Evolutionary conservation across 2,113 vertebrate genomes (phyloP).

Genomic region (Rutilus rutilus): DNA sequence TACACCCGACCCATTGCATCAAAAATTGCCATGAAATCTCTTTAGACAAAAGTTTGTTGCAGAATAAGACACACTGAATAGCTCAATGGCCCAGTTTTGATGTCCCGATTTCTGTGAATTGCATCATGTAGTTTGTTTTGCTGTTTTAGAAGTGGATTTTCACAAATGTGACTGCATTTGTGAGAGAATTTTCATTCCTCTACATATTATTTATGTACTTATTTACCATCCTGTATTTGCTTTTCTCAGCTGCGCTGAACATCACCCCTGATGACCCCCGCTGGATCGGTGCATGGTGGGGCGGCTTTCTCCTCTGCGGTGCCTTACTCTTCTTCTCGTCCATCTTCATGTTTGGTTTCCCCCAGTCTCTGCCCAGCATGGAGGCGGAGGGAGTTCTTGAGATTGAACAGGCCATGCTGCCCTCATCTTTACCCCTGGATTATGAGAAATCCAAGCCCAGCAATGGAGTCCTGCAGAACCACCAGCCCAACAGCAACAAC

Average conservation of each 20-base stretch:
- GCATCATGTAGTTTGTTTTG: not conserved
- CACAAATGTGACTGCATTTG: not conserved
- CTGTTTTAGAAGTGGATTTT: not conserved
- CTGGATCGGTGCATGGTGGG: constrained; percentile 99
- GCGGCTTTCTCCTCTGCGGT: constrained; percentile 95
- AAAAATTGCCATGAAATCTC: not conserved
- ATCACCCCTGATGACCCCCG: constrained; percentile 94
- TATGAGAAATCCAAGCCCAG: constrained; percentile 86
- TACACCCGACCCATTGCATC: not conserved
- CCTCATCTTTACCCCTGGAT: constrained; percentile 73
- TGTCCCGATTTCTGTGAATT: constrained; percentile 8
- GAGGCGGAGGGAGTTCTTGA: constrained; percentile 76
- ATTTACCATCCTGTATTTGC: not conserved
- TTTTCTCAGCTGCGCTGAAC: constrained; percentile 81
- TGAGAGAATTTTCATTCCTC: not conserved
- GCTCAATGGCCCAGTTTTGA: not conserved
- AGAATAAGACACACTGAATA: not conserved
- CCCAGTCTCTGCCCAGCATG: constrained; percentile 84
- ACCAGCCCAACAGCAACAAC: constrained; percentile 77
- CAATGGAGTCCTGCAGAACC: constrained; percentile 81
- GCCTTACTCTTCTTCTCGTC: constrained; percentile 97
- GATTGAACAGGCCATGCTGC: constrained; percentile 93
- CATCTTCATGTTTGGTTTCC: constrained; percentile 96
- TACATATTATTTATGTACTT: not conserved
- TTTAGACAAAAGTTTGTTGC: not conserved